A percentile compares a stretch with the other conserved stretches of the same genome.
These are phyloP conservation scores for Linnaemya tessellans DNA, from an alignment of 2,888 invertebrate species.

Conservation along the genomic window DNA sequence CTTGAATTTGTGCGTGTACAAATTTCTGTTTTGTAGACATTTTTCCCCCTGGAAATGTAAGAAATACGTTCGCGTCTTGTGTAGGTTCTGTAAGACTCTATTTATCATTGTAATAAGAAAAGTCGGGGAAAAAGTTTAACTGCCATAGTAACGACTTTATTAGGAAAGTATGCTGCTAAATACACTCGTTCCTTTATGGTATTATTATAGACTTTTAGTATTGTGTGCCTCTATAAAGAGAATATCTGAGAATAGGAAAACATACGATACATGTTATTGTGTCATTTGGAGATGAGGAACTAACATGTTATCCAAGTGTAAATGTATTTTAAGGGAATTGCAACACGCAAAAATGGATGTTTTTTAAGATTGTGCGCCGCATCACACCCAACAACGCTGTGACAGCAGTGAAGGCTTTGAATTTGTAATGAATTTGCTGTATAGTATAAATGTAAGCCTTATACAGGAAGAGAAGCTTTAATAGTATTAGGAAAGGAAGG, in stretches of 20 bases:
- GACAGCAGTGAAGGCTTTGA: slow-evolving; percentile 53
- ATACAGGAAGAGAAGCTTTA: neutral
- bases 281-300: slow-evolving; percentile 40
- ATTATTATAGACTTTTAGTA: slow-evolving; percentile 15
- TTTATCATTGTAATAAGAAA: slow-evolving; percentile 37
- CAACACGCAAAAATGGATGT: slow-evolving; percentile 1
- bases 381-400: slow-evolving; percentile 21
- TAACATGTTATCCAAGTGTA: slow-evolving; percentile 50
- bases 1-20: neutral
- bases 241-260: slow-evolving; percentile 18
- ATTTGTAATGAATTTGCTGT: slow-evolving; percentile 61
- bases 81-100: slow-evolving; percentile 16
- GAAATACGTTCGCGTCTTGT: slow-evolving; percentile 25
- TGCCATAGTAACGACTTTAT: slow-evolving; percentile 45
- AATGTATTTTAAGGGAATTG: slow-evolving; percentile 42
- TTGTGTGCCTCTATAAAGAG: neutral
- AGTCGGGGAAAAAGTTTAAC: slow-evolving; percentile 28
- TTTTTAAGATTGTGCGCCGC: neutral
- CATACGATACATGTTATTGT: slow-evolving; percentile 24
- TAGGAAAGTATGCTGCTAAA: slow-evolving; percentile 15
- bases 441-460: slow-evolving; percentile 32
- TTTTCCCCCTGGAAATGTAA: slow-evolving; percentile 22
- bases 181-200: neutral
- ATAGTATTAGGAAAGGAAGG: neutral
- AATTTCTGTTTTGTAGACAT: neutral